Evolutionary conservation across 1,140 invertebrate genomes (phyloP), one percentile per base, ranked within the genome.

Genomic region (Araneus ventricosus): DNA sequence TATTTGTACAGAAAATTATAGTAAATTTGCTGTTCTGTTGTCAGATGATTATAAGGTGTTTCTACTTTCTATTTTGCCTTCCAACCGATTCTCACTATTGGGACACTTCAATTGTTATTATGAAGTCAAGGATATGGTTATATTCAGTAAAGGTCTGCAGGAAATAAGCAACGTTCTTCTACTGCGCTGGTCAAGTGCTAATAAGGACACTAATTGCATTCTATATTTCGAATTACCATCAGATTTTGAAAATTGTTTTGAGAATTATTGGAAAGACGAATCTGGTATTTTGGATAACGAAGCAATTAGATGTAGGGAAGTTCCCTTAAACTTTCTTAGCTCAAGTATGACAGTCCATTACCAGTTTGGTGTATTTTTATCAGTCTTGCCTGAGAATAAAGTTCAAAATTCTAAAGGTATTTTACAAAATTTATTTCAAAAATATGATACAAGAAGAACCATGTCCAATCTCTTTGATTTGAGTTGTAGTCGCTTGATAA

Each of bases 241-340:
- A 8, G 84, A 93, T 30, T 93, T 93, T 61, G 27, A 37, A 17
- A 17, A 20, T 8, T 37, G 59, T n/a, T 79, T 30, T 24, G 39
- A 79, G n/a, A 27, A 80, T 17, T 93, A 87, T 87, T 93, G 91
- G 91, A 52, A 57, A 57, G 91, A 93, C 17, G n/a, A 57, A 41
- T 93, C 91, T 2, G 91, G 91, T 45, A 22, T 45, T 14, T 34
- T 93, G 3, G 41, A 27, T 22, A 17, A 24, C 1, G 27, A 87
- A 8, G 4, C 7, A 39, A 30, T 93, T 0, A 30, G 61, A 24
- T 17, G 41, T 1, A 61, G 59, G 1, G 37, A 87, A 37, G 45
- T 61, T 30, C 0, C n/a, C 41, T 17, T 57, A 39, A 34, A 87
- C 37, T 4, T 79, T 14, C 6, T n/a, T n/a, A 20, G 17, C 37